These are phyloP conservation scores for Callyntrura guangdongensis DNA, from an alignment of 2,888 invertebrate genomes.

Conservation along the genomic window DNA sequence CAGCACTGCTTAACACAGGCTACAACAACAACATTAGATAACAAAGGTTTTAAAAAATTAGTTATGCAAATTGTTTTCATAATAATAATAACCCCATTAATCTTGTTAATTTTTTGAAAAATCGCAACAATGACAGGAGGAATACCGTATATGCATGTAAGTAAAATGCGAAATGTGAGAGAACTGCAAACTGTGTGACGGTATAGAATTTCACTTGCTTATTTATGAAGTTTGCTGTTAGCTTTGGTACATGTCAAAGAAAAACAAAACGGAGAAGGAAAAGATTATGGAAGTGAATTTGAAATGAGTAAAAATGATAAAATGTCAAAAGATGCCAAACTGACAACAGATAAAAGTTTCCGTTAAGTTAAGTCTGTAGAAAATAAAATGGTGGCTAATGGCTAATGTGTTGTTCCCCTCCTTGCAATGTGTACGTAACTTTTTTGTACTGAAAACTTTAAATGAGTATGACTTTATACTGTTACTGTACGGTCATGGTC, in stretches of 20 bases:
- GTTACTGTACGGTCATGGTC: too few relatives aligned
- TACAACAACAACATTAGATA: not conserved
- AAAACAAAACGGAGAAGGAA: constrained; percentile 9
- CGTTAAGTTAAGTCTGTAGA: constrained; percentile 35
- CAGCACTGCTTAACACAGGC: too few relatives aligned
- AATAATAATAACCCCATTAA: constrained; percentile 18
- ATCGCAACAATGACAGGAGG: not conserved
- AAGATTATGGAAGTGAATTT: not conserved
- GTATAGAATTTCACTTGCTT: constrained; percentile 6
- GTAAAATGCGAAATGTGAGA: not conserved
- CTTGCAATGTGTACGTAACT: too few relatives aligned
- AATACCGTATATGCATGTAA: not conserved
- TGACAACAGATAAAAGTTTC: constrained; percentile 13
- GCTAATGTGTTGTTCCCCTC: too few relatives aligned
- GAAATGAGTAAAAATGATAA: constrained; percentile 9
- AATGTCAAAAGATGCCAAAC: not conserved
- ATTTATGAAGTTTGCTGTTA: too few relatives aligned
- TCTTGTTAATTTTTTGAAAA: constrained; percentile 26
- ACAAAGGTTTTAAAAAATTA: constrained; percentile 48
- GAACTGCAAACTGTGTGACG: not conserved
- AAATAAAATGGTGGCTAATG: too few relatives aligned
- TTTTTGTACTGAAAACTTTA: too few relatives aligned
- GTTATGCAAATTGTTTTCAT: constrained; percentile 45
- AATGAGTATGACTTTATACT: too few relatives aligned
- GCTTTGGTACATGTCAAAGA: not conserved